Conservation (phyloP, 2,888 invertebrate species). For the Meliscaeva auricollis region DNA sequence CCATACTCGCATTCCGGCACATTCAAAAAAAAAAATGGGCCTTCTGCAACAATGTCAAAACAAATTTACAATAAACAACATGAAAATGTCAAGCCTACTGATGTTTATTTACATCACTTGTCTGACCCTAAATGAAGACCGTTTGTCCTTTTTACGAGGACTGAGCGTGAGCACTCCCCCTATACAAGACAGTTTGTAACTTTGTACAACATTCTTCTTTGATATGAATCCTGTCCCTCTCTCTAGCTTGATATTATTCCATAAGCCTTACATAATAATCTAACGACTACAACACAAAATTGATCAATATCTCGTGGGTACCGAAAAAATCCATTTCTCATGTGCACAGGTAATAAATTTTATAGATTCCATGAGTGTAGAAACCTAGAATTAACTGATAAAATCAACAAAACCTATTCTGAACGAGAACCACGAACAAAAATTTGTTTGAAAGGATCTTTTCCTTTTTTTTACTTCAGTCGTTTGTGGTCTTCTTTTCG, state of each 20-base stretch:
- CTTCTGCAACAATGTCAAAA: constrained; percentile 4
- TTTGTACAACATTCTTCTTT: constrained; percentile 1
- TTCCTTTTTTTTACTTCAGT: not conserved
- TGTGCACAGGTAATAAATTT: constrained; percentile 61
- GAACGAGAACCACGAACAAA: not conserved
- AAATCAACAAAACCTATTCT: constrained; percentile 18
- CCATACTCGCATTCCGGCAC: too few relatives aligned
- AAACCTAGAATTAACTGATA: constrained; percentile 58
- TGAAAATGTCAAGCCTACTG: constrained; percentile 48
- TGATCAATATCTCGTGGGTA: constrained; percentile 57
- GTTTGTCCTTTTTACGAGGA: constrained; percentile 6
- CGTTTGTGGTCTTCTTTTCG: constrained; percentile 42
- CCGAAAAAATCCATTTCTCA: constrained; percentile 18
- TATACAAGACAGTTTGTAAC: constrained; percentile 13
- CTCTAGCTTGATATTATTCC: not conserved
- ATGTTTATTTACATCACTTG: not conserved
- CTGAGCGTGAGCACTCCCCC: constrained; percentile 18
- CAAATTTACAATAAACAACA: constrained; percentile 22
- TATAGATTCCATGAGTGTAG: not conserved
- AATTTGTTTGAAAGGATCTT: constrained; percentile 15
- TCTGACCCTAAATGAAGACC: constrained; percentile 25
- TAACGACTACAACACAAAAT: constrained; percentile 28
- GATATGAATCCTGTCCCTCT: constrained; percentile 7
- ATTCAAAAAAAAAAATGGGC: not conserved
- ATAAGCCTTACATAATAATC: constrained; percentile 57